Base-by-base conservation (phyloP, 2,888 invertebrate species). In the Cataglyphis cursor region DNA sequence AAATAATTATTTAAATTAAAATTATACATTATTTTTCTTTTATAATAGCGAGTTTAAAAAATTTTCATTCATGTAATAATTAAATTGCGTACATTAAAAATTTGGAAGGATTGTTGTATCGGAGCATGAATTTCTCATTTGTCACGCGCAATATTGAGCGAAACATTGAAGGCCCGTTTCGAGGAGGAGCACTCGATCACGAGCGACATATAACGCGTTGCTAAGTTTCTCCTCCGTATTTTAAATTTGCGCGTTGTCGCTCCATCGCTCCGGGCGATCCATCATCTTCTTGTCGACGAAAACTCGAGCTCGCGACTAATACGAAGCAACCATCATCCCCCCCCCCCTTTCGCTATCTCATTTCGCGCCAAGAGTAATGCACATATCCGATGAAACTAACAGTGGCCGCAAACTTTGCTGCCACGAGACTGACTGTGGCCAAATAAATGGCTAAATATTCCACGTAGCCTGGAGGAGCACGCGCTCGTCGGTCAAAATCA, bases 211-310 rank as follows among this genome's bases (percentile, higher is more conserved):
- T 78, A 78, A 44, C 59, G 78, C 44, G 68, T 78, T 70, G 70
- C 78, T 78, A 78, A 70, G 78, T 78, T 78, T 61, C 59, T 35
- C 12, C 44, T 2, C 59, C 59, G 68, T 44, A 18, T 78, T 78
- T 78, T 78, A 78, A 78, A 78, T 78, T 78, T 68, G 78, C 78
- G 66, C 64, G 41, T 59, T 78, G 78, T 68, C 78, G 78, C 70
- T 59, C 51, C 38, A 59, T 70, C 70, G 70, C 44, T 15, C n/a
- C 31, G 44, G 35, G 24, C 78, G 70, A 78, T 78, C 70, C 70
- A 78, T 78, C 78, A 78, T 78, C 78, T 70, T 68, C 78, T 78
- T 70, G 78, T 70, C 78, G 59, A 35, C 70, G 70, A 70, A 59
- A 59, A 48, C 78, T 59, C 68, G 70, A 59, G 78, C 31, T 31